Evolutionary conservation across 2,888 invertebrate species (phyloP).

Genomic region (Graphium colonna): DNA sequence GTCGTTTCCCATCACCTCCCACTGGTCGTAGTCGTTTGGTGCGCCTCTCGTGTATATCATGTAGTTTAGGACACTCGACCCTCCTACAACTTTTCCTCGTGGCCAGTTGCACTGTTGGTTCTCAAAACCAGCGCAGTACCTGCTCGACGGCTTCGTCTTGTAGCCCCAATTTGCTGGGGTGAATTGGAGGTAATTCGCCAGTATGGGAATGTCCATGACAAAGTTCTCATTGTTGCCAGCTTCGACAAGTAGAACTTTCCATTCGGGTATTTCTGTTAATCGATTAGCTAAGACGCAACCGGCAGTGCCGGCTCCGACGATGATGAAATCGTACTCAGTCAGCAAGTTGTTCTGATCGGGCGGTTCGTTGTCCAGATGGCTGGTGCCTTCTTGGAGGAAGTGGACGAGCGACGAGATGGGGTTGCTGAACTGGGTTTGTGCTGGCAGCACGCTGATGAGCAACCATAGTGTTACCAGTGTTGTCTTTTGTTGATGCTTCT

Average conservation of each 20-base stretch:
- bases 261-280: constrained; percentile 83
- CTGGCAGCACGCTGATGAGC: constrained; percentile 41
- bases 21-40: constrained; percentile 86
- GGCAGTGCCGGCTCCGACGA: constrained; percentile 90
- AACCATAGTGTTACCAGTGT: constrained; percentile 47
- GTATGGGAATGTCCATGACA: constrained; percentile 87
- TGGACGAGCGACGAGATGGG: constrained; percentile 73
- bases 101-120: constrained; percentile 89
- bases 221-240: constrained; percentile 86
- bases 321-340: constrained; percentile 86
- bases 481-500: constrained; percentile 43
- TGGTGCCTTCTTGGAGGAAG: constrained; percentile 75
- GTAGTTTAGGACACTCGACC: constrained; percentile 88
- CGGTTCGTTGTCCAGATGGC: constrained; percentile 75
- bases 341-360: constrained; percentile 69
- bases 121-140: constrained; percentile 86
- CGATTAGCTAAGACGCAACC: constrained; percentile 88
- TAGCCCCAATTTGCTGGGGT: constrained; percentile 89
- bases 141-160: constrained; percentile 86
- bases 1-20: constrained; percentile 85
- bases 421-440: constrained; percentile 49
- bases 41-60: constrained; percentile 90
- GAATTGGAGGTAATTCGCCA: constrained; percentile 86
- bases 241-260: constrained; percentile 85
- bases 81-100: constrained; percentile 90